These are phyloP conservation scores for Xestia c-nigrum DNA, from an alignment of 2,888 invertebrate genomes.

Conservation along the genomic window DNA sequence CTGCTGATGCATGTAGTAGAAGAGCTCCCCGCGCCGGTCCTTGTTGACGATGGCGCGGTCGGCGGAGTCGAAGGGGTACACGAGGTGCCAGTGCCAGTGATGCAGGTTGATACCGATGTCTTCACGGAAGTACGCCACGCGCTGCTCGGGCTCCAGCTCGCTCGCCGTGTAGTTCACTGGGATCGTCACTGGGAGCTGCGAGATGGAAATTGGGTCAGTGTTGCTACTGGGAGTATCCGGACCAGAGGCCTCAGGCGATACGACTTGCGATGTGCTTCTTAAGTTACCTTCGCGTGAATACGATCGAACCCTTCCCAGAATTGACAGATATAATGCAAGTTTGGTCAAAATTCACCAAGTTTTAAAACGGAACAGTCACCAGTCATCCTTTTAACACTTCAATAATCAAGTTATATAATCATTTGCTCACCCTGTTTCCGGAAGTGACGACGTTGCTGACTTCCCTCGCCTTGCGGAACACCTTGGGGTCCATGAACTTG, in stretches of 20 bases:
- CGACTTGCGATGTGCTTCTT: neutral
- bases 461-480: constrained; percentile 93
- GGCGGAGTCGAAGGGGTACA: constrained; percentile 94
- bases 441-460: constrained; percentile 91
- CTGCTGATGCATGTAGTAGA: constrained; percentile 95
- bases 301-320: neutral
- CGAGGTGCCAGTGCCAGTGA: constrained; percentile 98
- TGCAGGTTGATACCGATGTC: constrained; percentile 96
- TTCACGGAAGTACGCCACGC: constrained; percentile 95
- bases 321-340: too few relatives aligned
- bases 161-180: constrained; percentile 94
- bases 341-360: too few relatives aligned
- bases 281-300: neutral
- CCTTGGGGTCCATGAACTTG: constrained; percentile 94
- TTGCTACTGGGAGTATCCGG: neutral
- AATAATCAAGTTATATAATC: neutral
- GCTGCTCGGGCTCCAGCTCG: constrained; percentile 94
- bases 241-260: neutral
- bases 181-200: constrained; percentile 92
- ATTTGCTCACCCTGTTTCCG: constrained; percentile 91
- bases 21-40: constrained; percentile 94
- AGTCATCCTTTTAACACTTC: neutral
- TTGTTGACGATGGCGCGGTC: constrained; percentile 91
- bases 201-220: neutral
- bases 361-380: neutral